These are phyloP conservation scores for Nymphalis urticae DNA, from an alignment of 2,888 invertebrate species.

Conservation along the genomic window DNA sequence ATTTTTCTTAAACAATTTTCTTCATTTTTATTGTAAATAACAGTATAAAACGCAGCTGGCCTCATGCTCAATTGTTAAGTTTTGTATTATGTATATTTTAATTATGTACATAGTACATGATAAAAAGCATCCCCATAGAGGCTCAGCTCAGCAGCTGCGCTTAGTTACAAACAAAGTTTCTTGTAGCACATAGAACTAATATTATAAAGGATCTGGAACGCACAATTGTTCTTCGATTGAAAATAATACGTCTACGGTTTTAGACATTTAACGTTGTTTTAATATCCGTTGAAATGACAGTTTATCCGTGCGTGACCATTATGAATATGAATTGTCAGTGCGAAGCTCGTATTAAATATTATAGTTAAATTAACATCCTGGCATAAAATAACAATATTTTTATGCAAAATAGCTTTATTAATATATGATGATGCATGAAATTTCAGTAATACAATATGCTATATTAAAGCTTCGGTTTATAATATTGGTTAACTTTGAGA, in stretches of 20 bases:
- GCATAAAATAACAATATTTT: neutral
- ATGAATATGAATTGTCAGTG: slow-evolving; percentile 17
- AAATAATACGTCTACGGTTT: neutral
- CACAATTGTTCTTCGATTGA: neutral
- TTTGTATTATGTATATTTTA: neutral
- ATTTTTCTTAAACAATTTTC: too few species aligned
- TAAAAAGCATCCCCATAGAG: neutral
- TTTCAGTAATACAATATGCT: neutral
- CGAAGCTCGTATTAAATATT: neutral
- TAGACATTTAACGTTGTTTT: neutral
- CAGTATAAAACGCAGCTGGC: too few species aligned
- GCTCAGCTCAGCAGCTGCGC: neutral
- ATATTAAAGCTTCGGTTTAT: neutral
- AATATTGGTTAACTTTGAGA: neutral
- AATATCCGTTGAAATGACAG: neutral
- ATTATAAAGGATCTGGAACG: neutral
- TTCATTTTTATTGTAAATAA: too few species aligned
- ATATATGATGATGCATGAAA: neutral
- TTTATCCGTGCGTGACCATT: slow-evolving; percentile 18
- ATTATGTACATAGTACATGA: neutral
- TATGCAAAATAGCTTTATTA: slow-evolving; percentile 3
- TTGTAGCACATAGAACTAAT: neutral
- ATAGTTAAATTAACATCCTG: neutral
- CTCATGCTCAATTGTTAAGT: too few species aligned
- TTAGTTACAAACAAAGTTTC: neutral